These are phyloP conservation scores for Andrena marginata DNA, from an alignment of 2,888 invertebrate genomes.

Conservation along the genomic window DNA sequence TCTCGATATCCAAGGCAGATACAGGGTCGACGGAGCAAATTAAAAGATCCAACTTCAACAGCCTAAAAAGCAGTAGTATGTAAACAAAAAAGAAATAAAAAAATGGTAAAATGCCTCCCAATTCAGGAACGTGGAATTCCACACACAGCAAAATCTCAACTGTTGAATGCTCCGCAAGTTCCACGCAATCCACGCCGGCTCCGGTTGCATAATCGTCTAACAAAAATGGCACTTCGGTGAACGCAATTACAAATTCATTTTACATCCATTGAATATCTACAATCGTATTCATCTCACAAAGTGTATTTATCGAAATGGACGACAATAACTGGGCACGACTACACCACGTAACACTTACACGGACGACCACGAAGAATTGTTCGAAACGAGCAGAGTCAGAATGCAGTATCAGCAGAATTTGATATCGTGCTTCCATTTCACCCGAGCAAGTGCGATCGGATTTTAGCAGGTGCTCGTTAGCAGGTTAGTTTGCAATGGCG, in stretches of 20 bases:
- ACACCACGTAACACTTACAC: neutral
- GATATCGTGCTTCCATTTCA: neutral
- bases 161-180: no score
- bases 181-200: no score
- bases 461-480: slow-evolving; percentile 16
- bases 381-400: neutral
- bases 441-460: neutral
- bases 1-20: neutral
- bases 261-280: no score
- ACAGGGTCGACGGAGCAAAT: neutral
- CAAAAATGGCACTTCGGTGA: neutral
- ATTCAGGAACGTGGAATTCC: no score
- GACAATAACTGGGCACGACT: slow-evolving; percentile 1
- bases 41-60: no score
- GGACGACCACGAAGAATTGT: neutral
- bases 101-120: no score
- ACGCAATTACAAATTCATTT: no score
- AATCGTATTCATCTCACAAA: neutral
- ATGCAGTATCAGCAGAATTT: neutral
- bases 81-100: no score
- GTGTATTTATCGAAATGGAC: neutral
- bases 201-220: neutral
- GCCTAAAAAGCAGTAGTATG: no score
- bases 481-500: neutral
- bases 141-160: no score